These are phyloP conservation scores for Terebella lapidaria DNA, from an alignment of 2,888 invertebrate species.

Conservation along the genomic window DNA sequence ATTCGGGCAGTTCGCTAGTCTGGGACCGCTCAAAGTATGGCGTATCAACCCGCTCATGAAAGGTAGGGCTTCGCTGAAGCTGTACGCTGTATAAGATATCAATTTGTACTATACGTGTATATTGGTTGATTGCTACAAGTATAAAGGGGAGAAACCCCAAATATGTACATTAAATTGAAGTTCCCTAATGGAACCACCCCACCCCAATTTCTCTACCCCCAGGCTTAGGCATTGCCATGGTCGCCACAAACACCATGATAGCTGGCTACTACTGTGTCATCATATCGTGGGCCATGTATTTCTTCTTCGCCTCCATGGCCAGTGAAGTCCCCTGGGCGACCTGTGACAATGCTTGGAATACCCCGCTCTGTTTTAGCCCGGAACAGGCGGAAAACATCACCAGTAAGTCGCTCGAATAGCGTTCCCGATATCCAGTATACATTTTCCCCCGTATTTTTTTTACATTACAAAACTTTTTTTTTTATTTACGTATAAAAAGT, in stretches of 20 bases:
- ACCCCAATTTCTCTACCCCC: neutral
- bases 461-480: neutral
- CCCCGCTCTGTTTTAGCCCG: conserved; percentile 12
- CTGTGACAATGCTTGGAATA: conserved; percentile 35
- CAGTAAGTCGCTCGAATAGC: conserved; percentile 5
- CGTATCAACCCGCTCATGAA: too few relatives aligned
- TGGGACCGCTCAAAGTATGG: too few relatives aligned
- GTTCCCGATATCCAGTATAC: too few relatives aligned
- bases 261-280: conserved; percentile 53
- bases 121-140: too few relatives aligned
- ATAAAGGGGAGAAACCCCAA: too few relatives aligned
- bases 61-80: too few relatives aligned
- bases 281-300: conserved; percentile 49
- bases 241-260: conserved; percentile 45
- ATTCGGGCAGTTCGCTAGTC: too few relatives aligned
- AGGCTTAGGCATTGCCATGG: conserved; percentile 51
- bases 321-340: conserved; percentile 45
- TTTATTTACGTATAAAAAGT: neutral
- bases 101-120: too few relatives aligned
- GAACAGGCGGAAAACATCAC: conserved; percentile 9
- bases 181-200: too few relatives aligned
- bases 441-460: too few relatives aligned
- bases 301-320: conserved; percentile 47
- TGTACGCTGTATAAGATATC: too few relatives aligned
- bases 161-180: too few relatives aligned